Conservation (phyloP, 2,113 vertebrate species). For the Sceloporus tristichus region DNA sequence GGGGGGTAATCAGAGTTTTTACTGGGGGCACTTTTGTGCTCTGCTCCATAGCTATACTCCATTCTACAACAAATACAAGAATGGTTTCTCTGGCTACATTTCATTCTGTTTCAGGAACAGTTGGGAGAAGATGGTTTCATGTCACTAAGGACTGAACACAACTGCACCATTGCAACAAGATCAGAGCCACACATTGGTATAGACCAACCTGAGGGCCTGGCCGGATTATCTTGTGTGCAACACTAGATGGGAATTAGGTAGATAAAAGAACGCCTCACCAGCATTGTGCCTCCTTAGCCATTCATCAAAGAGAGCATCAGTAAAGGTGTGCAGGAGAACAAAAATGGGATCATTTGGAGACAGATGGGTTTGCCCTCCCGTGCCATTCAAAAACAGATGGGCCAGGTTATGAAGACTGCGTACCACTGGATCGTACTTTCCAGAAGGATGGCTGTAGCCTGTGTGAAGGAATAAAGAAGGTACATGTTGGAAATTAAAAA, state of each 20-base stretch:
- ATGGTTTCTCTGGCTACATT: constrained; percentile 12
- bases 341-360: constrained; percentile 98
- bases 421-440: constrained; percentile 90
- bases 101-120: background rate
- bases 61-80: background rate
- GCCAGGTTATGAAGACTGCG: constrained; percentile 97
- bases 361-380: constrained; percentile 95
- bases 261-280: constrained; percentile 77
- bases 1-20: no score
- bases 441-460: constrained; percentile 95
- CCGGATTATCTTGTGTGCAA: background rate
- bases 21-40: no score
- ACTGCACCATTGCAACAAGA: background rate
- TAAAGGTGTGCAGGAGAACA: constrained; percentile 94
- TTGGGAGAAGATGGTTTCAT: constrained; percentile 38
- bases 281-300: constrained; percentile 90
- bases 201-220: background rate
- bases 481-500: constrained; percentile 29
- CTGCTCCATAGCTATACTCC: no score
- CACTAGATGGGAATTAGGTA: background rate
- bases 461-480: constrained; percentile 47
- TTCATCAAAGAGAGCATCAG: constrained; percentile 96
- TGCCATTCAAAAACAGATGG: constrained; percentile 96
- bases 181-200: background rate
- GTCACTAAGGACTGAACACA: background rate